Base-by-base conservation (phyloP, 2,113 vertebrate genomes). In the Grantiella picta region DNA sequence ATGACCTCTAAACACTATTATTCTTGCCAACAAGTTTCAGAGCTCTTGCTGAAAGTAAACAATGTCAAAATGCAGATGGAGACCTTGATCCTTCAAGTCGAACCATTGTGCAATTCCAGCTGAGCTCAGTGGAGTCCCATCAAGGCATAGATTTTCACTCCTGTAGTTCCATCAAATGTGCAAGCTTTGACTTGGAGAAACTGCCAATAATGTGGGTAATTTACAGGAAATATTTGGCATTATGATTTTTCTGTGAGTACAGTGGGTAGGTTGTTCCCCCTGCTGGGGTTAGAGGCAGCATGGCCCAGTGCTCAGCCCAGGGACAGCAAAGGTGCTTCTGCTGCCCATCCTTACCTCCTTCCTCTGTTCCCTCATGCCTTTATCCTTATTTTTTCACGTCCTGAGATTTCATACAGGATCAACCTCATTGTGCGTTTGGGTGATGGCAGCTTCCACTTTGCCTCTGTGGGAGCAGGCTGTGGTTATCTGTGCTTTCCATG, bases 11-110 rank as follows among this genome's bases (percentile, higher is more conserved):
- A 90, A 89, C 50, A 77, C n/a, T 4, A 11, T 8, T 36, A 72
- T 60, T 53, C 82, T 81, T 93, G 95, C 88, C 92, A 94, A 42
- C 59, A 83, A 86, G 83, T 82, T 69, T 53, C 77, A 71, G 91
- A 84, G 61, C 81, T 68, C 61, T 73, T 65, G 60, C 65, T 94
- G 77, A 79, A 83, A 92, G 75, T 24, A 84, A 96, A 71, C 82
- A 88, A 69, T 81, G 86, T 81, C 69, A 72, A 89, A 93, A 84
- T 72, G 61, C 57, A 95, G 78, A 86, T 36, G 56, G 28, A 81
- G 68, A 54, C 64, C 52, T 64, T n/a, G 25, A 33, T 80, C 52
- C 40, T 75, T 61, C 0, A 11, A 84, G 44, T 20, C 0, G 1
- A 82, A 50, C 2, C 7, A 24, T 17, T 3, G 3, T 56, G 40